Base-by-base conservation (phyloP, 2,797 vertebrate genomes). In the Microchirus variegatus region DNA sequence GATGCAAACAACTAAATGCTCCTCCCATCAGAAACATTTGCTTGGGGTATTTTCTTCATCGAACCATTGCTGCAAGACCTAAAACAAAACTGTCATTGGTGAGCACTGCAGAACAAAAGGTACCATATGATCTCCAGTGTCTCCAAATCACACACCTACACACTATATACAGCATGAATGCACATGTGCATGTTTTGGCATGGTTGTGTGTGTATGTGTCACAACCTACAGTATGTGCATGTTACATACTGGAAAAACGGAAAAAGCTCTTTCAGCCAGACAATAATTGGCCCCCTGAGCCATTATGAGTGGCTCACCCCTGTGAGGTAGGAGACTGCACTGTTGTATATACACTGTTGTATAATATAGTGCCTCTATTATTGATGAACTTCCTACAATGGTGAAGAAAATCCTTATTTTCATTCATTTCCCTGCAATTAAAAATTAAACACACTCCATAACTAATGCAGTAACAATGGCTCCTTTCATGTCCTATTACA, bases 221-320 rank as follows among this genome's bases (percentile, higher is more conserved):
- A 80, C 65, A 70, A 53, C 41, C 41, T 42, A 12, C 13, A 42
- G 41, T 14, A 14, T 42, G 41, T 42, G 41, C 15, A 14, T 6
- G 7, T 56, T 63, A 73, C 69, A 62, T 53, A 51, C 44, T 70
- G 69, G 53, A 79, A 74, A 80, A 73, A 67, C 14, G 72, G 68
- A 67, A 79, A 81, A 67, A 48, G 18, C 70, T 78, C 72, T 80
- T 82, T 85, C 66, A 77, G 86, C 63, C 47, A 8, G 51, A 72
- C 59, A 85, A 83, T 92, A 91, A 90, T 92, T 90, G 87, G 84
- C 67, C 87, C 75, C 84, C 35, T 43, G 83, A 83, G 87, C 73
- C 62, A 42, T 70, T 71, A 75, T 35, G 78, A 84, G 70, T 53
- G 73, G 50, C 63, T 88, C 70, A 77, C 47, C 62, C 57, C 69